Conservation (phyloP, 2,888 invertebrate species). For the Luperina testacea region DNA sequence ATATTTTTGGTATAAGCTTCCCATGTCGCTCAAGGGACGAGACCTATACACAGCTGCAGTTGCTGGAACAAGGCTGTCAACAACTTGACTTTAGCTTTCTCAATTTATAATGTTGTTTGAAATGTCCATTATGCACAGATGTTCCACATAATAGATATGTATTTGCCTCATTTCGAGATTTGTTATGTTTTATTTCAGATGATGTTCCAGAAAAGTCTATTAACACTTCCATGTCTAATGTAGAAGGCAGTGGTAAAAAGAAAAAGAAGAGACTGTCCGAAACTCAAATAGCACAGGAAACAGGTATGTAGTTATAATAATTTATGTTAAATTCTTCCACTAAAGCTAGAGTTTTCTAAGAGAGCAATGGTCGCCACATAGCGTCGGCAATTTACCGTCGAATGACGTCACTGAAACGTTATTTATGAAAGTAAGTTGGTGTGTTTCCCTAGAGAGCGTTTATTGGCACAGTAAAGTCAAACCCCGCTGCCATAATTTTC, state of each 20-base stretch:
- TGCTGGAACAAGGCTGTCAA: neutral
- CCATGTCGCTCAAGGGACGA: neutral
- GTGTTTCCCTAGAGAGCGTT: neutral
- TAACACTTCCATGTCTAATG: slow-evolving; percentile 27
- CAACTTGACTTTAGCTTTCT: neutral
- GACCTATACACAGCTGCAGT: neutral
- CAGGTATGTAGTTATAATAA: slow-evolving; percentile 15
- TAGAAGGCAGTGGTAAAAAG: slow-evolving; percentile 40
- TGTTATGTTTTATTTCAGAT: slow-evolving; percentile 28
- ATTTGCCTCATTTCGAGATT: neutral
- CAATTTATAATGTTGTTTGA: neutral
- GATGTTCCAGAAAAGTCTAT: slow-evolving; percentile 28
- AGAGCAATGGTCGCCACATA: neutral
- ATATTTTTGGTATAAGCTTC: neutral
- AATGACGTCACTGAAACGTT: neutral
- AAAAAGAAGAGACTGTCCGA: slow-evolving; percentile 50
- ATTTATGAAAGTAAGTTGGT: neutral
- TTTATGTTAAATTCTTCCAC: neutral
- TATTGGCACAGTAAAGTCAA: neutral
- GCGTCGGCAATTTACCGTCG: neutral
- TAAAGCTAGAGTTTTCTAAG: no score
- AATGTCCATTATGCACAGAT: no score
- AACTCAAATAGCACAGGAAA: slow-evolving; percentile 25
- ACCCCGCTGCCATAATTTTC: neutral
- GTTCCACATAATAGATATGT: neutral